Evolutionary conservation across 2,113 vertebrate species (phyloP).

Genomic region (Colossoma macropomum): DNA sequence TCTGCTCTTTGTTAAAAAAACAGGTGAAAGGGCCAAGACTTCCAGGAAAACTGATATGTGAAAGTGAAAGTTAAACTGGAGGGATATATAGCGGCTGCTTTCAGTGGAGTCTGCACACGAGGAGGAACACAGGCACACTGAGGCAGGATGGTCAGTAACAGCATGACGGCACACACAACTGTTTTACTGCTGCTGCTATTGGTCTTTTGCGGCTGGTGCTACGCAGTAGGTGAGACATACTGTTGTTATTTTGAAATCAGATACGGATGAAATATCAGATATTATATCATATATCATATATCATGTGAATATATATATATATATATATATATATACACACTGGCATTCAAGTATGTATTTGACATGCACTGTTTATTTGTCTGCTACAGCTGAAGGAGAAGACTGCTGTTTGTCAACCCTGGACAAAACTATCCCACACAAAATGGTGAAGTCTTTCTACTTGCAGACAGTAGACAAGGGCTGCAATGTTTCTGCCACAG

Average conservation of each 20-base stretch:
- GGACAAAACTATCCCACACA: conserved; percentile 27
- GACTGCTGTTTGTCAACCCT: conserved; percentile 61
- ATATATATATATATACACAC: not conserved
- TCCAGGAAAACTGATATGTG: conserved; percentile 30
- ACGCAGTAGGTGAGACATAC: conserved; percentile 40
- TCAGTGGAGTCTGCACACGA: not conserved
- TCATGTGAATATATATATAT: not conserved
- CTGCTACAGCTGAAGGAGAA: conserved; percentile 43
- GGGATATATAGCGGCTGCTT: conserved; percentile 35
- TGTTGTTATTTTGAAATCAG: not conserved
- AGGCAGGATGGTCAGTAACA: conserved; percentile 36
- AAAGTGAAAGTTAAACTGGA: conserved; percentile 50
- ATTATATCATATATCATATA: no score
- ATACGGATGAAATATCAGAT: not conserved
- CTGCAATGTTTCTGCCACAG: conserved; percentile 56
- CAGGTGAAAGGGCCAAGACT: conserved; percentile 22
- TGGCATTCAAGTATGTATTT: not conserved
- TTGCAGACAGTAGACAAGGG: conserved; percentile 37
- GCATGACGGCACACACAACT: conserved; percentile 4
- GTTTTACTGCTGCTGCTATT: conserved; percentile 43
- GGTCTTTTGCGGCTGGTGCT: conserved; percentile 32
- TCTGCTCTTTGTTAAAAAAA: not conserved
- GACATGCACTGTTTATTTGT: not conserved
- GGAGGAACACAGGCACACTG: conserved; percentile 6
- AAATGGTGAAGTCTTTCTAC: conserved; percentile 42